A percentile compares a stretch with the other conserved stretches of the same genome.
These are phyloP conservation scores for Tolypeutes matacus DNA, from an alignment of 2,797 vertebrate genomes.

Conservation along the genomic window DNA sequence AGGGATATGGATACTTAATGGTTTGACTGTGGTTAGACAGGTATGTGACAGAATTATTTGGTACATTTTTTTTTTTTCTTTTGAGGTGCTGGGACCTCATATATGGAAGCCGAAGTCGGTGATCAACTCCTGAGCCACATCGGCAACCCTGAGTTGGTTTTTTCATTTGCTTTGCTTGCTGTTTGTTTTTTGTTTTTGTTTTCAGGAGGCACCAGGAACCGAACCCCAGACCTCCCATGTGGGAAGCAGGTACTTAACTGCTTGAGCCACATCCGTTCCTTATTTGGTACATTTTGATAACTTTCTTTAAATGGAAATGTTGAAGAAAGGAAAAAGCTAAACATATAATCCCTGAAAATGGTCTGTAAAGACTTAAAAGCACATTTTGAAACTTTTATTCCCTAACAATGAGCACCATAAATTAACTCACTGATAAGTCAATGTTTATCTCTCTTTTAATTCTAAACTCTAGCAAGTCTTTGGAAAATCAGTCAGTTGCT, in stretches of 20 bases:
- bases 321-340: slow-evolving; percentile 16
- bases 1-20: background rate
- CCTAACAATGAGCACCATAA: slow-evolving; percentile 50
- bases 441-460: slow-evolving; percentile 35
- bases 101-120: too few species aligned
- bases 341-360: background rate
- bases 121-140: too few species aligned
- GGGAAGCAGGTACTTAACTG: too few species aligned
- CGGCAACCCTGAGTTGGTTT: too few species aligned
- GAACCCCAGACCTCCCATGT: too few species aligned
- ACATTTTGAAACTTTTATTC: slow-evolving; percentile 63
- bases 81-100: too few species aligned
- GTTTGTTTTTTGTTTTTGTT: too few species aligned
- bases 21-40: background rate
- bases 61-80: background rate
- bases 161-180: too few species aligned
- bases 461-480: slow-evolving; percentile 61
- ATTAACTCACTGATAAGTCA: slow-evolving; percentile 42
- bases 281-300: background rate
- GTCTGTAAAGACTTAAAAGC: slow-evolving; percentile 31
- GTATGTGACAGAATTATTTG: background rate
- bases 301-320: slow-evolving; percentile 10
- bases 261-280: too few species aligned
- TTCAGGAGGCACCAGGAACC: too few species aligned
- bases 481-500: slow-evolving; percentile 37